A percentile compares a stretch with the other conserved stretches of the same genome.
Evolutionary conservation across 2,113 vertebrate genomes (phyloP).

Genomic region (Ophiodon elongatus): DNA sequence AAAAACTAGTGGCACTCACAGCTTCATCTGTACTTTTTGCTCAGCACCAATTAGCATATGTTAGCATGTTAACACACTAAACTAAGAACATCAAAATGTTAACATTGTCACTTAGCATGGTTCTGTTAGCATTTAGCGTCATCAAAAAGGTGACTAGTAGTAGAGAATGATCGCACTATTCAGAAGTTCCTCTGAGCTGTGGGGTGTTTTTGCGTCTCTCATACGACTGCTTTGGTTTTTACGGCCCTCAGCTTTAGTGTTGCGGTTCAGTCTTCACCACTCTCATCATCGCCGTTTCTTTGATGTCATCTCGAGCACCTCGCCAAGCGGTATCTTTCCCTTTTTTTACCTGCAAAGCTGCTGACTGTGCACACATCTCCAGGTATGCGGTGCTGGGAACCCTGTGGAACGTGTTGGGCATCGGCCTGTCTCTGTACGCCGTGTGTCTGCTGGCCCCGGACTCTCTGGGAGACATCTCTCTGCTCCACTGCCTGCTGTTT

Average conservation of each 20-base stretch:
- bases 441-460: conserved; percentile 85
- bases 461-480: conserved; percentile 82
- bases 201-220: background rate
- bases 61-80: background rate
- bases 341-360: background rate
- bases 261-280: background rate
- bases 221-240: background rate
- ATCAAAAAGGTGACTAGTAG: background rate
- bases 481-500: conserved; percentile 89
- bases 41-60: too few species aligned
- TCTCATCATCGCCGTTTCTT: background rate
- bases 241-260: background rate
- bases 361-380: background rate
- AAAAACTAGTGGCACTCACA: background rate
- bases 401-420: conserved; percentile 87
- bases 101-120: background rate
- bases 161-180: background rate
- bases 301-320: background rate
- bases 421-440: conserved; percentile 86
- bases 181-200: background rate
- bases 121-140: background rate
- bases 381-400: conserved; percentile 85
- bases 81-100: background rate
- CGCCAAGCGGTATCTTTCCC: background rate
- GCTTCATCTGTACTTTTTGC: background rate